Evolutionary conservation across 2,888 invertebrate genomes (phyloP), one percentile per base, ranked within the genome.

Genomic region (Luperina testacea): DNA sequence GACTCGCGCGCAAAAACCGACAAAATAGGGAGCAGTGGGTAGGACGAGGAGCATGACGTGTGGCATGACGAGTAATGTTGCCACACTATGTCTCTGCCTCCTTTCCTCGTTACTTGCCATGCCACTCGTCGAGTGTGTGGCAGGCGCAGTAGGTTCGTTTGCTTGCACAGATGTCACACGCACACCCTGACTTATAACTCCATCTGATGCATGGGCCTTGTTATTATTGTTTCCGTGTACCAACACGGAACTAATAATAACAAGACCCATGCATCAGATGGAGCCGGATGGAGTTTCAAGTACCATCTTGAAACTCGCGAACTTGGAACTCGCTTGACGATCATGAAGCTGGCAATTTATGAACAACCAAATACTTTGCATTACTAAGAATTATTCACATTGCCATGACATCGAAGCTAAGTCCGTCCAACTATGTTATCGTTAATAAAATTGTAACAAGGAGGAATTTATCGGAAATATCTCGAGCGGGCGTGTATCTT

Each of bases 401-500:
- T 65, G 63, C 63, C 42, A 78, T 65, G 78, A 77, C 69, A 51
- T 74, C 73, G 68, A 24, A 78, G 80, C 42, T 77, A 85, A 83
- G 79, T 83, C 72, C 79, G 32, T 82, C 72, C 20, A 72, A 82
- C 86, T 87, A 88, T 86, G 83, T 86, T 88, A 87, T 84, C 85
- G 80, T 82, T 90, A 90, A 91, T 90, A 91, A 92, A 92, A 90
- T 90, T 92, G 87, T 91, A 88, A 90, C 91, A 92, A 91, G 92
- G 88, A 90, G 90, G 92, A 93, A 92, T 93, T 93, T 95, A 95
- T 95, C 91, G 94, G 94, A 94, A 95, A 95, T 91, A 94, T 94
- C 95, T 95, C 92, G 90, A 94, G 85, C 87, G 87, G 89, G 88
- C 88, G 81, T 86, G 90, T 90, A 89, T 87, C 89, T 89, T 90